Percentiles rank a stretch among this genome's conserved stretches.
These are phyloP conservation scores for Harpalus rubripes DNA, from an alignment of 2,888 invertebrate genomes.

Conservation along the genomic window DNA sequence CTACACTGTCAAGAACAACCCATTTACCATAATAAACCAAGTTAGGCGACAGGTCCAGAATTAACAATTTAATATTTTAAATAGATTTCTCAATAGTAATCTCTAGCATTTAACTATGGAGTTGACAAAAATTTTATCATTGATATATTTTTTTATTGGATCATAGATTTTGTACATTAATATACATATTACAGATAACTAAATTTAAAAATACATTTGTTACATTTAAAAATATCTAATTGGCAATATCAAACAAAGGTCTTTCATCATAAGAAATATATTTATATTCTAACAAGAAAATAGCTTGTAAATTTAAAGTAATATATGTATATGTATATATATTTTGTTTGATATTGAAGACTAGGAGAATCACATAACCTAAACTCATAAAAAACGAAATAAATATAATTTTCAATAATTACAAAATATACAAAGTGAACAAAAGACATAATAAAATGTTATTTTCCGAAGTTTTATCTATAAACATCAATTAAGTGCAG, in stretches of 20 bases:
- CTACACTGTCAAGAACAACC: no score
- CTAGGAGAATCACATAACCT: constrained; percentile 77
- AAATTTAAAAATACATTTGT: constrained; percentile 66
- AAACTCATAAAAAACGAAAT: constrained; percentile 69
- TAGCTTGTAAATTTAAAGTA: constrained; percentile 21
- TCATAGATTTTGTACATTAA: constrained; percentile 65
- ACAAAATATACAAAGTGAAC: constrained; percentile 66
- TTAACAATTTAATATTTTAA: no score
- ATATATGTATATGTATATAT: constrained; percentile 34
- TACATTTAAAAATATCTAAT: constrained; percentile 66
- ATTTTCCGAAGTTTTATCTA: constrained; percentile 32
- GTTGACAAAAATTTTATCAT: not conserved
- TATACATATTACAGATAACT: constrained; percentile 64
- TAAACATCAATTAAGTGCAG: constrained; percentile 47
- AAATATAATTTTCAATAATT: constrained; percentile 66
- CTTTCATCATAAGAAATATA: constrained; percentile 26
- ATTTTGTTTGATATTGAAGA: constrained; percentile 73
- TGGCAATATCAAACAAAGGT: constrained; percentile 58
- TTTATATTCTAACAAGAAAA: constrained; percentile 32
- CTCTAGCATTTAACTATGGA: no score
- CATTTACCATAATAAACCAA: no score
- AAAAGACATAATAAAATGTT: constrained; percentile 40
- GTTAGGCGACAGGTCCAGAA: no score
- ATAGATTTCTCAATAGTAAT: no score
- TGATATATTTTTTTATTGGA: constrained; percentile 65